phyloP scores from a whole-genome alignment of 1,140 invertebrate genomes.

The Papilio polytes region DNA sequence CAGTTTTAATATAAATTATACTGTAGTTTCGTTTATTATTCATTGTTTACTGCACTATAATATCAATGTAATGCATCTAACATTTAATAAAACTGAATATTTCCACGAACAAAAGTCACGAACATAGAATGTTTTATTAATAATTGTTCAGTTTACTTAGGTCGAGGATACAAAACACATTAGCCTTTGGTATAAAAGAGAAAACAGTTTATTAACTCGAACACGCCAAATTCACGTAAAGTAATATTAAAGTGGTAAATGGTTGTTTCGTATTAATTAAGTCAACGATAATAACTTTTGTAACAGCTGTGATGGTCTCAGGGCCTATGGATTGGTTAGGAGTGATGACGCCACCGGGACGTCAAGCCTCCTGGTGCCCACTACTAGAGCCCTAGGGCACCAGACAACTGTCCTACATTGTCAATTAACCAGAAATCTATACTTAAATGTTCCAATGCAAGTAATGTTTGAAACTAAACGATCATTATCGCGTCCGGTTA shows the following conservation, averaged over 20 bases:
- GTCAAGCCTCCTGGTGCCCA: too few relatives aligned
- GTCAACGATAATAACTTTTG: background rate
- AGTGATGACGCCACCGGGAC: too few relatives aligned
- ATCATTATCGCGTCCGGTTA: background rate
- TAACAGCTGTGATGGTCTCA: background rate
- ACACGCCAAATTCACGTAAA: slow-evolving; percentile 16
- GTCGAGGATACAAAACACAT: background rate
- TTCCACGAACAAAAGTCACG: background rate
- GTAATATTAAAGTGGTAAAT: slow-evolving; percentile 20
- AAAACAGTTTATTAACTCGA: slow-evolving; percentile 1
- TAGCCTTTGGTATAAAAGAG: background rate
- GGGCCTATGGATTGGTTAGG: too few relatives aligned
- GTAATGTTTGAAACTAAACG: background rate
- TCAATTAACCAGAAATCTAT: too few relatives aligned
- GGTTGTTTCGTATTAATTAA: slow-evolving; percentile 2
- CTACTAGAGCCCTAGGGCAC: too few relatives aligned
- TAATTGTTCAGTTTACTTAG: background rate
- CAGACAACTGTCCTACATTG: too few relatives aligned
- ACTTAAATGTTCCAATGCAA: background rate
- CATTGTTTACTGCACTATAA: background rate
- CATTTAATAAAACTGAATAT: background rate
- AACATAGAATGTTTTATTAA: background rate
- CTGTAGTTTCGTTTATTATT: background rate
- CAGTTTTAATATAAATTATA: background rate
- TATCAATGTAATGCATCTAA: background rate